phyloP scores from a whole-genome alignment of 2,113 vertebrate species.

The human region GRCh38 chr5:72336501-72337000 shows the following conservation, averaged over 20 bases:
- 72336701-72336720: too few relatives aligned
- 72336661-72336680: too few relatives aligned
- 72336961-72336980: background rate
- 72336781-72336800: background rate
- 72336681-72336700: too few relatives aligned
- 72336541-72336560: background rate
- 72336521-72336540: background rate
- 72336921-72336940: background rate
- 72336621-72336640: too few relatives aligned
- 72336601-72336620: too few relatives aligned
- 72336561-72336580: too few relatives aligned
- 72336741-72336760: background rate
- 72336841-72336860: background rate
- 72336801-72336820: background rate
- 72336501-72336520: background rate
- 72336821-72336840: background rate
- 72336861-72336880: conserved; percentile 5
- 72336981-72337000: background rate
- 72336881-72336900: background rate
- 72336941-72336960: background rate
- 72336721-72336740: too few relatives aligned
- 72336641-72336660: too few relatives aligned
- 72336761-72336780: background rate
- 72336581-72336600: too few relatives aligned
- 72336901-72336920: background rate